phyloP scores from a whole-genome alignment of 2,888 invertebrate species.

The Phorcus lineatus region DNA sequence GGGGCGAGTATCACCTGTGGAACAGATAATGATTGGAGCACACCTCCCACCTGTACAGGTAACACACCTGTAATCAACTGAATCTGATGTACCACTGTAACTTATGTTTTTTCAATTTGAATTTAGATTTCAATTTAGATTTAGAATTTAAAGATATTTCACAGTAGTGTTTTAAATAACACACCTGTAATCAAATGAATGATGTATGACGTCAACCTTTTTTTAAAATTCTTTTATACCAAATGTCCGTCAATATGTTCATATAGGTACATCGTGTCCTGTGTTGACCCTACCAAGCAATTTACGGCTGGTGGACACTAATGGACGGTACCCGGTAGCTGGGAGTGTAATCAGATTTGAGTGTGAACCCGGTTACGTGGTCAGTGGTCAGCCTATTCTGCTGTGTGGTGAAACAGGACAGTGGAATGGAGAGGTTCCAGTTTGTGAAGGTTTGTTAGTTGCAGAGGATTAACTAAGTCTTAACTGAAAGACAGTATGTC shows the following conservation, averaged over 20 bases:
- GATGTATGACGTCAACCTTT: too few species aligned
- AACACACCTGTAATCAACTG: neutral
- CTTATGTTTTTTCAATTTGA: too few species aligned
- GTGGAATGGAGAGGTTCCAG: constrained; percentile 37
- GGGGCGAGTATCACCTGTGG: constrained; percentile 35
- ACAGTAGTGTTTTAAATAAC: too few species aligned
- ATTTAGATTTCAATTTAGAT: too few species aligned
- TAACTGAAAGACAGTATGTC: too few species aligned
- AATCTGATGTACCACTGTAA: neutral
- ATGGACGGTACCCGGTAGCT: constrained; percentile 29
- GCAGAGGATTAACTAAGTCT: neutral
- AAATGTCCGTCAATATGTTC: neutral
- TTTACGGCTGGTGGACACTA: too few species aligned
- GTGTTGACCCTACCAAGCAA: too few species aligned
- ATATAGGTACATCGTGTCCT: too few species aligned
- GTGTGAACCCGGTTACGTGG: constrained; percentile 41
- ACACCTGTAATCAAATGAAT: too few species aligned
- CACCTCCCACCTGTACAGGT: constrained; percentile 43
- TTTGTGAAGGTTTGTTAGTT: constrained; percentile 42
- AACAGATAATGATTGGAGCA: constrained; percentile 38
- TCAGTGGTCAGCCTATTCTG: constrained; percentile 38
- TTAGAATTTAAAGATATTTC: too few species aligned
- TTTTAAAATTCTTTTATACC: too few species aligned
- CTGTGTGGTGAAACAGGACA: constrained; percentile 35
- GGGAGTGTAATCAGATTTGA: constrained; percentile 34